phyloP scores from a whole-genome alignment of 64 coral and sea anemone species.

The Montipora cactus region DNA sequence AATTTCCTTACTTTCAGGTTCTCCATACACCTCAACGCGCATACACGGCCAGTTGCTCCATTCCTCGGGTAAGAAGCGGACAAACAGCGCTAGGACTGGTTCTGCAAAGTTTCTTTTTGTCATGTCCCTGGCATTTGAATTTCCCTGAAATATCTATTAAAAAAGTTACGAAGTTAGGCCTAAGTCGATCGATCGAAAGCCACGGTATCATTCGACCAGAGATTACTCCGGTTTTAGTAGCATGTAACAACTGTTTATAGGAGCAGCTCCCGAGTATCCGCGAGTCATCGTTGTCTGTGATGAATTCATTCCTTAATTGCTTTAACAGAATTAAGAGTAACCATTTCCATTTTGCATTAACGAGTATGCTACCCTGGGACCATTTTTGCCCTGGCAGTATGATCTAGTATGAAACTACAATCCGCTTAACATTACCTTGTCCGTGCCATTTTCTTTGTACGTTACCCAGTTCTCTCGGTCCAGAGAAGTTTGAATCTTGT shows the following conservation, averaged over 20 bases:
- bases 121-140: slow-evolving; percentile 28
- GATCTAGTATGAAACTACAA: background rate
- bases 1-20: background rate
- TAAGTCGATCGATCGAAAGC: no score
- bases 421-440: slow-evolving; percentile 8
- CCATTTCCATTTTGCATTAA: no score
- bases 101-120: slow-evolving; percentile 14
- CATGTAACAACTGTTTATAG: no score
- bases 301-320: no score
- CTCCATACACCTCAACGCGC: slow-evolving; percentile 73
- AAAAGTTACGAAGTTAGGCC: background rate
- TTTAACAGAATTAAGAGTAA: no score
- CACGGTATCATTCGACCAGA: no score
- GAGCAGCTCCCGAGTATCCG: no score
- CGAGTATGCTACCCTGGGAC: no score
- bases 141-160: slow-evolving; percentile 63
- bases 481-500: slow-evolving; percentile 57
- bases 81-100: slow-evolving; percentile 47
- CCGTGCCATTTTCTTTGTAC: slow-evolving; percentile 43
- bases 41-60: slow-evolving; percentile 60
- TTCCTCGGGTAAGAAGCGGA: slow-evolving; percentile 51
- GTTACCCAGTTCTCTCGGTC: slow-evolving; percentile 55
- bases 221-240: no score
- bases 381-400: background rate
- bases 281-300: no score